Conservation (phyloP, 2,888 invertebrate genomes). For the Drosophila mulleri region DNA sequence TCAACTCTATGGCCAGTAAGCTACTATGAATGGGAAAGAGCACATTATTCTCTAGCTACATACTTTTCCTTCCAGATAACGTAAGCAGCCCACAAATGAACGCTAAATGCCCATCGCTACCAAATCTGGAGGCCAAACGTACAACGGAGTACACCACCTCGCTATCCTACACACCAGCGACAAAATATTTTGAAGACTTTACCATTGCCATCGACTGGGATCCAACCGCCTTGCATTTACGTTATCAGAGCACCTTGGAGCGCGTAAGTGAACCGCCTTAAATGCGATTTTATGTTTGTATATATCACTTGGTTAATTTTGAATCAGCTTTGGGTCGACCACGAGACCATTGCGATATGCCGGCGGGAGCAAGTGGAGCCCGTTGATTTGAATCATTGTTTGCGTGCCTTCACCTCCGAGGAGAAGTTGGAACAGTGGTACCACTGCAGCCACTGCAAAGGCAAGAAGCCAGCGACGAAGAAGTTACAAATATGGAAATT, state of each 20-base stretch:
- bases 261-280: conserved; percentile 85
- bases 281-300: not conserved
- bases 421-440: conserved; percentile 94
- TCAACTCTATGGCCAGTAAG: conserved; percentile 76
- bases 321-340: conserved; percentile 89
- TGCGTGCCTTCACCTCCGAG: conserved; percentile 94
- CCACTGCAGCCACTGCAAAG: conserved; percentile 93
- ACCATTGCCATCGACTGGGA: conserved; percentile 96
- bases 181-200: conserved; percentile 84
- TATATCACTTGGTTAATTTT: not conserved
- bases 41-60: too few relatives aligned
- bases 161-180: conserved; percentile 68
- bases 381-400: conserved; percentile 93
- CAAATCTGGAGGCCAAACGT: conserved; percentile 80
- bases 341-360: conserved; percentile 90
- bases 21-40: not conserved
- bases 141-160: conserved; percentile 73
- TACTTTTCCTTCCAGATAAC: conserved; percentile 66
- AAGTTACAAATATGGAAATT: conserved; percentile 96
- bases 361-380: conserved; percentile 92
- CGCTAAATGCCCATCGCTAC: conserved; percentile 80
- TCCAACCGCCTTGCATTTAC: conserved; percentile 95
- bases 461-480: conserved; percentile 94
- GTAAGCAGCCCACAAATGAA: conserved; percentile 80
- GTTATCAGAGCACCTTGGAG: conserved; percentile 93